Percentiles rank a stretch among this genome's conserved stretches.
Evolutionary conservation across 2,113 vertebrate genomes (phyloP).

Genomic region (Lonchura striata): DNA sequence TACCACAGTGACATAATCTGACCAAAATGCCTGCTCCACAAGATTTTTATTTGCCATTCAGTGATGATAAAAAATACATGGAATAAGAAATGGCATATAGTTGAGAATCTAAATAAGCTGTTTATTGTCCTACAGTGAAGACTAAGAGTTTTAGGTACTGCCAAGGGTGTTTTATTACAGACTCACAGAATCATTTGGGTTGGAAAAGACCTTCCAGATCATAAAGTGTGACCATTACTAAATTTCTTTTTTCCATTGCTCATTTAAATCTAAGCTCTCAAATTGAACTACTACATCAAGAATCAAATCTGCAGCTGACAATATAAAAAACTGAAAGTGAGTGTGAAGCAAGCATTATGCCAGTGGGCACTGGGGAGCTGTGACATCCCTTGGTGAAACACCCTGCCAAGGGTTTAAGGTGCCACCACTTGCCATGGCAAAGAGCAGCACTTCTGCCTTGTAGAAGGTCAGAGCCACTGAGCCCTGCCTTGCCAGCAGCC

Average conservation of each 20-base stretch:
- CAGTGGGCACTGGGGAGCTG: background rate
- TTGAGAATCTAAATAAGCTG: background rate
- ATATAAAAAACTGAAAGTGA: background rate
- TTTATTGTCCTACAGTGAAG: background rate
- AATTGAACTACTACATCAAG: background rate
- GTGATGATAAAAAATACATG: background rate
- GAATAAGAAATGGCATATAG: background rate
- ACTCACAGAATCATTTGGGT: background rate
- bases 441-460: background rate
- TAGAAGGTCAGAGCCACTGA: background rate
- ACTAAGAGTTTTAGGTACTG: background rate
- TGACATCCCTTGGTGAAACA: background rate
- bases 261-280: background rate
- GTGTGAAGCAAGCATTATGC: background rate
- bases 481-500: background rate
- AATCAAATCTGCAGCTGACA: background rate
- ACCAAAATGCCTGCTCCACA: background rate
- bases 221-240: background rate
- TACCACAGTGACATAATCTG: accelerated
- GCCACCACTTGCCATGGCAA: background rate
- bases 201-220: background rate
- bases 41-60: background rate
- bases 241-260: background rate
- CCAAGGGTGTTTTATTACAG: background rate
- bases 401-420: background rate